These are phyloP conservation scores for Lasioglossum vierecki DNA, from an alignment of 2,888 invertebrate genomes.

Conservation along the genomic window DNA sequence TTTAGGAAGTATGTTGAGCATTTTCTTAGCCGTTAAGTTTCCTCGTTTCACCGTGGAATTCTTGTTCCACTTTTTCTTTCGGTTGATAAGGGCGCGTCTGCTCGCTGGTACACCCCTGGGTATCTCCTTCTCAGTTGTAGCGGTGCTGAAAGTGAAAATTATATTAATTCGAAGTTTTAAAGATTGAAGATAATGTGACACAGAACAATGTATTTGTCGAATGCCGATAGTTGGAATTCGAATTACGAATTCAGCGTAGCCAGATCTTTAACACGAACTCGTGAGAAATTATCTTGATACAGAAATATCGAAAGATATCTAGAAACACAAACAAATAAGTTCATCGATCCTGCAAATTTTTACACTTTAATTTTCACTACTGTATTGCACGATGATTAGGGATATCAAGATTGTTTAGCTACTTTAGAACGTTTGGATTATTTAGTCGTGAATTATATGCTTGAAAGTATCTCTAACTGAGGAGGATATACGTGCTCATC, in stretches of 20 bases:
- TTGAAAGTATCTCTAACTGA: background rate
- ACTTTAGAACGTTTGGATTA: background rate
- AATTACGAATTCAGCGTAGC: background rate
- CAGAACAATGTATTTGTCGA: background rate
- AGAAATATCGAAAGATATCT: background rate
- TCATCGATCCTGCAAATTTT: background rate
- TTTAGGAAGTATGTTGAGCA: constrained; percentile 63
- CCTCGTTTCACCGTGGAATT: constrained; percentile 30
- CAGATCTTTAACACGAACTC: background rate
- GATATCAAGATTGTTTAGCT: background rate
- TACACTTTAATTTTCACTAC: background rate
- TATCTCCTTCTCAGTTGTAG: background rate
- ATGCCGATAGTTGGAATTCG: background rate
- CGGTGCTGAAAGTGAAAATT: background rate
- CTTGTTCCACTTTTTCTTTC: background rate
- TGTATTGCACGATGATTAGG: no score
- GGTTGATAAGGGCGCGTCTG: background rate
- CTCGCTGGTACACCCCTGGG: background rate
- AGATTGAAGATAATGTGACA: background rate
- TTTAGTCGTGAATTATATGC: background rate
- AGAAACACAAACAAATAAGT: background rate
- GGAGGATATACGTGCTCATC: background rate
- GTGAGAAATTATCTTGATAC: no score
- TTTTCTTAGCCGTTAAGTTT: constrained; percentile 69
- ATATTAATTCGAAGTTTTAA: background rate